phyloP scores from a whole-genome alignment of 2,797 vertebrate genomes.

The Microctenopoma stevenorrisi region DNA sequence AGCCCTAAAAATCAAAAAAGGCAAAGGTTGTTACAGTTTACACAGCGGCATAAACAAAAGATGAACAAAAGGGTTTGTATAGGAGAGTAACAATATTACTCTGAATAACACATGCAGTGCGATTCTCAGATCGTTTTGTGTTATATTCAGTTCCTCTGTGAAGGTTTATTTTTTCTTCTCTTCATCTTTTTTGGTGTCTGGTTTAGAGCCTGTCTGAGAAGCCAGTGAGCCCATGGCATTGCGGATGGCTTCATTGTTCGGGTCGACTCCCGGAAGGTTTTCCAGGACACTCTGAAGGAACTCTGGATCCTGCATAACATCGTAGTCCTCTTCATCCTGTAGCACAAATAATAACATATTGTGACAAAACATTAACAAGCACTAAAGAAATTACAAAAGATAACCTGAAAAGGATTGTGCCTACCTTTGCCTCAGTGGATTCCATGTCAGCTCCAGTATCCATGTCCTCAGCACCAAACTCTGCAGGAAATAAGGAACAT shows the following conservation, averaged over 20 bases:
- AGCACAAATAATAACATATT: constrained; percentile 1
- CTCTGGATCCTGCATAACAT: constrained; percentile 97
- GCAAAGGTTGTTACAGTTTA: constrained; percentile 34
- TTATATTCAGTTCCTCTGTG: constrained; percentile 24
- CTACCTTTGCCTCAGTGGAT: constrained; percentile 73
- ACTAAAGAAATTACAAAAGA: background rate
- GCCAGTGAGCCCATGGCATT: constrained; percentile 95
- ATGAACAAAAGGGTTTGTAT: constrained; percentile 26
- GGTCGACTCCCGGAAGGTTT: constrained; percentile 94
- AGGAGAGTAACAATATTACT: constrained; percentile 25
- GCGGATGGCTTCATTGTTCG: constrained; percentile 96
- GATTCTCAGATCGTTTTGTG: constrained; percentile 56
- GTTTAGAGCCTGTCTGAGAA: constrained; percentile 84
- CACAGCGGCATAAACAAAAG: constrained; percentile 44
- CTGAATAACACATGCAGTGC: constrained; percentile 56
- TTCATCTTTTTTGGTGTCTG: constrained; percentile 90
- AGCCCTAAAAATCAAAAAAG: constrained; percentile 15
- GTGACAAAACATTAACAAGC: background rate
- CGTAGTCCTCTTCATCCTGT: constrained; percentile 95
- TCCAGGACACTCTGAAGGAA: constrained; percentile 97
- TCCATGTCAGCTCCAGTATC: constrained; percentile 76
- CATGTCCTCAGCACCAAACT: constrained; percentile 74
- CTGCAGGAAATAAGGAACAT: constrained; percentile 41
- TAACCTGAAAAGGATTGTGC: background rate
- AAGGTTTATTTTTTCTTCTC: constrained; percentile 83